These are phyloP conservation scores for Semaprochilodus insignis DNA, from an alignment of 2,797 vertebrate genomes.

Conservation along the genomic window DNA sequence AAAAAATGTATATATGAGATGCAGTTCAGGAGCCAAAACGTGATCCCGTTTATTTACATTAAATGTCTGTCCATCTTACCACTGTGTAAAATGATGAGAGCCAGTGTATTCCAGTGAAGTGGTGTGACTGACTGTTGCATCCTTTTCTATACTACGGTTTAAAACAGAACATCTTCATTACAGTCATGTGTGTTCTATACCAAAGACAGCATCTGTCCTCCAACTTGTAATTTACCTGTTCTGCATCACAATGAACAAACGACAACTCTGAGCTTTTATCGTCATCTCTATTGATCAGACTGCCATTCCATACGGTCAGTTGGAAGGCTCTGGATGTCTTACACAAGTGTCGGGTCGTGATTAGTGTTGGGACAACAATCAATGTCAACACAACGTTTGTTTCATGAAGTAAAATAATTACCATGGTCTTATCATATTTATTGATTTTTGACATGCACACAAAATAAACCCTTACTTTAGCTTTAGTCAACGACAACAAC, in stretches of 20 bases:
- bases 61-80: conserved; percentile 83
- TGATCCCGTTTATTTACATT: conserved; percentile 57
- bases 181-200: conserved; percentile 81
- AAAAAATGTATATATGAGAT: conserved; percentile 70
- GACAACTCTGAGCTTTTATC: conserved; percentile 50
- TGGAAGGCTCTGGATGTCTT: conserved; percentile 64
- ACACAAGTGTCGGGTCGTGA: conserved; percentile 43
- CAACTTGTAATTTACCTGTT: conserved; percentile 67
- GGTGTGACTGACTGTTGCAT: conserved; percentile 78
- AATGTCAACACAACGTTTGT: conserved; percentile 31
- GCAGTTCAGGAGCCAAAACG: conserved; percentile 76
- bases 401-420: conserved; percentile 40
- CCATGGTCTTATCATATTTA: conserved; percentile 43
- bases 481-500: not conserved
- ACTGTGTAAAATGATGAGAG: conserved; percentile 75
- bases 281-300: conserved; percentile 40
- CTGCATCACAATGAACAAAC: conserved; percentile 64
- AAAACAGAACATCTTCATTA: conserved; percentile 69
- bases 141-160: conserved; percentile 75
- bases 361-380: conserved; percentile 43
- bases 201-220: conserved; percentile 84
- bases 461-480: conserved; percentile 39
- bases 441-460: conserved; percentile 48
- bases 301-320: conserved; percentile 60
- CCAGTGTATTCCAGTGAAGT: conserved; percentile 80